These are phyloP conservation scores for Ectemnius lituratus DNA, from an alignment of 2,888 invertebrate genomes.

Conservation along the genomic window DNA sequence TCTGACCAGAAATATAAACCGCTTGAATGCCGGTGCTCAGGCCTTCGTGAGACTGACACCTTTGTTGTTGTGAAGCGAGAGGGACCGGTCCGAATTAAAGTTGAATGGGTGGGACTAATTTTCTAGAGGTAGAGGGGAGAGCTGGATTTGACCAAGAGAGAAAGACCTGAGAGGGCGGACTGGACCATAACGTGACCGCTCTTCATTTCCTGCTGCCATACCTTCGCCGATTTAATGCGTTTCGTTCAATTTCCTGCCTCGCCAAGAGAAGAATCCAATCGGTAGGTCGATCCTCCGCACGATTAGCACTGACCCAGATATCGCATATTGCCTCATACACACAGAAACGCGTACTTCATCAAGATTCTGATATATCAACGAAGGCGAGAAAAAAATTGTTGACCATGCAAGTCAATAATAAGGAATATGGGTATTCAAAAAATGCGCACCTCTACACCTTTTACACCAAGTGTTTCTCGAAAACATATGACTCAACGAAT, in stretches of 20 bases:
- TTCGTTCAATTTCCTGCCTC: constrained; percentile 62
- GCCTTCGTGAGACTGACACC: too few relatives aligned
- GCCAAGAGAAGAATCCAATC: constrained; percentile 52
- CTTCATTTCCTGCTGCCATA: constrained; percentile 62
- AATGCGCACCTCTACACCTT: too few relatives aligned
- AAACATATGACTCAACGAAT: too few relatives aligned
- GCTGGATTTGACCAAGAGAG: neutral
- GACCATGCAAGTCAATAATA: too few relatives aligned
- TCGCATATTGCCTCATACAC: constrained; percentile 23
- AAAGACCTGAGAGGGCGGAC: neutral
- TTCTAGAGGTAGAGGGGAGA: neutral
- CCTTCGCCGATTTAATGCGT: constrained; percentile 58
- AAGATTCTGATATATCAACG: neutral
- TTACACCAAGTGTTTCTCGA: too few relatives aligned
- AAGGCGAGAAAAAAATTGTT: too few relatives aligned
- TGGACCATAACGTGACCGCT: constrained; percentile 20
- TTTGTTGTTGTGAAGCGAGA: too few relatives aligned
- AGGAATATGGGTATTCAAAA: too few relatives aligned
- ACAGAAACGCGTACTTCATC: neutral
- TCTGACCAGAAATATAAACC: too few relatives aligned
- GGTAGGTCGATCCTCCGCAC: constrained; percentile 34
- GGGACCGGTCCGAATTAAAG: too few relatives aligned
- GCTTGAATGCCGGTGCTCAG: too few relatives aligned
- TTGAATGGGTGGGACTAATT: too few relatives aligned
- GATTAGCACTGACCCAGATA: constrained; percentile 45